These are phyloP conservation scores for Oncorhynchus tshawytscha DNA, from an alignment of 2,113 vertebrate species.

Conservation along the genomic window DNA sequence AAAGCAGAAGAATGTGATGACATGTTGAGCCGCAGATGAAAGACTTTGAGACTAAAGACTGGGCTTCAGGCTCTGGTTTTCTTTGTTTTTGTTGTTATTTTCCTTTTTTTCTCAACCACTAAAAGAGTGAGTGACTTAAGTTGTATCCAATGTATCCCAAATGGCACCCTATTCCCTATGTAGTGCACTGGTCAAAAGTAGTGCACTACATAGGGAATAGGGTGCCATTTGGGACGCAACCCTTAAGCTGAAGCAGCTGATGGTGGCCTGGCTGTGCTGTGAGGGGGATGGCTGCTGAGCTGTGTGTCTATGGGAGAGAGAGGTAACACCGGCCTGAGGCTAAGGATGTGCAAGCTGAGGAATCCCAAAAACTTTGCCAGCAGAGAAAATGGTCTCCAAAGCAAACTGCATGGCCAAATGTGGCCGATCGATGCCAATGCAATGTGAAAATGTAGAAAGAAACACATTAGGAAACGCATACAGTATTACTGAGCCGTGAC, in stretches of 20 bases:
- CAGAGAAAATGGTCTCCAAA: conserved; percentile 52
- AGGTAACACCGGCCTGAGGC: conserved; percentile 51
- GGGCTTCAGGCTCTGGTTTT: background rate
- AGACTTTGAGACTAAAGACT: background rate
- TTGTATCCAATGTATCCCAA: background rate
- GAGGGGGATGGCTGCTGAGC: conserved; percentile 8
- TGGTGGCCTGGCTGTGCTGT: background rate
- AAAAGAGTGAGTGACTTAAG: conserved; percentile 7
- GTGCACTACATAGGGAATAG: too few species aligned
- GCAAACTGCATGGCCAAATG: conserved; percentile 42
- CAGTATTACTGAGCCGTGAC: background rate
- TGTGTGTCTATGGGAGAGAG: conserved; percentile 32
- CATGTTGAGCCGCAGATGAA: conserved; percentile 21
- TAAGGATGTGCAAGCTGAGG: conserved; percentile 61
- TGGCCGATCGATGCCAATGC: conserved; percentile 49
- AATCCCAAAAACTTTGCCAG: conserved; percentile 62
- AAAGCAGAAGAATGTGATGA: conserved; percentile 43
- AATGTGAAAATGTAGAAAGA: conserved; percentile 58
- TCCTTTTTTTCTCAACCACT: background rate
- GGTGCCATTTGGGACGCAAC: too few species aligned
- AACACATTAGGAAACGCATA: conserved; percentile 2
- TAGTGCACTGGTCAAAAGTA: too few species aligned
- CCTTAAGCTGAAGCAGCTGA: background rate
- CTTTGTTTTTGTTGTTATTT: background rate
- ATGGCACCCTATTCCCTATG: too few species aligned